Percentiles rank a stretch among this genome's conserved stretches.
Evolutionary conservation across 2,888 invertebrate genomes (phyloP).

Genomic region (Zygaena filipendulae): DNA sequence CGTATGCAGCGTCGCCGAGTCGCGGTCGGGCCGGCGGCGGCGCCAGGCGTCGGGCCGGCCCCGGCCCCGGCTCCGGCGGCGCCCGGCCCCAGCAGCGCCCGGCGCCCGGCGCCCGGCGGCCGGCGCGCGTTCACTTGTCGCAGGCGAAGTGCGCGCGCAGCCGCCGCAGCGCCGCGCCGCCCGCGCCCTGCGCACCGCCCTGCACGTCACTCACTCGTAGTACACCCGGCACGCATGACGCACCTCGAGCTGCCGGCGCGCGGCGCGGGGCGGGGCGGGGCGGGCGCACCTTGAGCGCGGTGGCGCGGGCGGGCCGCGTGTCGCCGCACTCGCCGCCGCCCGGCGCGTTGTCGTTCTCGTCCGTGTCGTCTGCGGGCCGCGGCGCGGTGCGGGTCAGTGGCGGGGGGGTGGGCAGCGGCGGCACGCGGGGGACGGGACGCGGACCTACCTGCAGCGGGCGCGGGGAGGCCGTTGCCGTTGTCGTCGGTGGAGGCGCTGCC

Average conservation of each 20-base stretch:
- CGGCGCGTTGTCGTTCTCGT: slow-evolving; percentile 41
- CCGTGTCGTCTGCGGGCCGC: too few relatives aligned
- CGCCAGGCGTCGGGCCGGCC: slow-evolving; percentile 5
- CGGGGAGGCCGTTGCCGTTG: slow-evolving; percentile 21
- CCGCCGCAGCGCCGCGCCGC: slow-evolving; percentile 34
- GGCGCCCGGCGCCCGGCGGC: slow-evolving; percentile 6
- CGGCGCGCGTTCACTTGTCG: slow-evolving; percentile 37
- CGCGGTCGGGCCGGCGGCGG: slow-evolving; percentile 13
- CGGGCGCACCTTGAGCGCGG: slow-evolving; percentile 12
- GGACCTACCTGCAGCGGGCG: too few relatives aligned
- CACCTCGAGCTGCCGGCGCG: too few relatives aligned
- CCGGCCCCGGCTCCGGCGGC: too few relatives aligned
- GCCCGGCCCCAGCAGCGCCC: too few relatives aligned
- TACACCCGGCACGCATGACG: not conserved
- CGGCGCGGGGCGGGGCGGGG: slow-evolving; percentile 9
- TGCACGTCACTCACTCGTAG: slow-evolving; percentile 2
- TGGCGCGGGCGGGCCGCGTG: slow-evolving; percentile 8
- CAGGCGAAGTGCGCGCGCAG: slow-evolving; percentile 52
- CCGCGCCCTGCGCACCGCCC: slow-evolving; percentile 21
- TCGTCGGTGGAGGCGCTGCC: slow-evolving; percentile 10
- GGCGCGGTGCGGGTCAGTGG: slow-evolving; percentile 14
- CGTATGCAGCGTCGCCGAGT: slow-evolving; percentile 5
- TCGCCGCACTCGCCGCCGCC: too few relatives aligned
- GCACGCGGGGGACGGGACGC: slow-evolving; percentile 10
- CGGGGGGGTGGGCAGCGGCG: slow-evolving; percentile 7